Evolutionary conservation across 2,113 vertebrate species (phyloP).

Genomic region (Elephantulus edwardii): DNA sequence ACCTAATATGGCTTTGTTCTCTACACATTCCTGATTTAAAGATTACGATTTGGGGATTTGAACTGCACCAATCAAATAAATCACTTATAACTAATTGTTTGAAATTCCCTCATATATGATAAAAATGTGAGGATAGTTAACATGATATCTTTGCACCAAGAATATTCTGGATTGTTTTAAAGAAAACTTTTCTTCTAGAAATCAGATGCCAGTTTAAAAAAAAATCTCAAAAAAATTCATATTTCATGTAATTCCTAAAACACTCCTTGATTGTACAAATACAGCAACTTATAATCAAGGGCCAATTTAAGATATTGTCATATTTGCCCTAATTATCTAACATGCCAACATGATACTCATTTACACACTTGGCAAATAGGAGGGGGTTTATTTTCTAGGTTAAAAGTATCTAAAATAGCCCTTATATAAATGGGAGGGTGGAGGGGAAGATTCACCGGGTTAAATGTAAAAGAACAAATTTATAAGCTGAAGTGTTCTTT

Average conservation of each 20-base stretch:
- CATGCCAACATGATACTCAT: constrained; percentile 49
- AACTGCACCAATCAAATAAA: constrained; percentile 71
- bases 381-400: constrained; percentile 33
- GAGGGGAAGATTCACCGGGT: constrained; percentile 19
- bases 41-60: constrained; percentile 29
- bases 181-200: constrained; percentile 69
- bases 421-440: constrained; percentile 55
- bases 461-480: constrained; percentile 36
- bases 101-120: constrained; percentile 57
- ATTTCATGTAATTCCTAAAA: constrained; percentile 66
- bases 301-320: constrained; percentile 56
- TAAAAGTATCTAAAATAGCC: constrained; percentile 76
- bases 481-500: constrained; percentile 56
- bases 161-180: constrained; percentile 73
- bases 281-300: constrained; percentile 67
- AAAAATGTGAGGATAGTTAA: constrained; percentile 71
- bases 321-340: constrained; percentile 55
- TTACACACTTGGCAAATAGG: constrained; percentile 50
- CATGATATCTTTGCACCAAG: constrained; percentile 72
- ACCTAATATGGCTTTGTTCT: constrained; percentile 20
- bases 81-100: constrained; percentile 63
- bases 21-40: constrained; percentile 69
- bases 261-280: constrained; percentile 75
- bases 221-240: constrained; percentile 53
- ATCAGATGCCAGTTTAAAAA: constrained; percentile 50